Conservation (phyloP, 2,888 invertebrate species). For the Proisotoma minuta region DNA sequence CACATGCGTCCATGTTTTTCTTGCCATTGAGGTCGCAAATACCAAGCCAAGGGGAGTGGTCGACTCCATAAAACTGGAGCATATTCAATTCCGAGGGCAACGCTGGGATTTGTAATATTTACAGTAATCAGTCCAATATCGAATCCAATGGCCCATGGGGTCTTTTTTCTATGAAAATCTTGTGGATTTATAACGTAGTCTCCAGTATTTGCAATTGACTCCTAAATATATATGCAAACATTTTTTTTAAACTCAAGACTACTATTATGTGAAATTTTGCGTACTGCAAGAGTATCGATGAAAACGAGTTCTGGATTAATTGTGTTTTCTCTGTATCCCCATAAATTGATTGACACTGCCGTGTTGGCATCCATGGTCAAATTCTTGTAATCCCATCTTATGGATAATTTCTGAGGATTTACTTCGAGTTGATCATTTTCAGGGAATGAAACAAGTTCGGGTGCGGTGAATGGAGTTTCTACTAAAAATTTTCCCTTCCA, state of each 20-base stretch:
- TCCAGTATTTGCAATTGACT: conserved; percentile 61
- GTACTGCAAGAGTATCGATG: conserved; percentile 57
- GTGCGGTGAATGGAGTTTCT: conserved; percentile 82
- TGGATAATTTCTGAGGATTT: conserved; percentile 67
- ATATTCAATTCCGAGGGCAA: conserved; percentile 61
- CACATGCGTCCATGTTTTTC: conserved; percentile 71
- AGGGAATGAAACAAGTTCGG: conserved; percentile 77
- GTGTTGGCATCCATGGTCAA: conserved; percentile 75
- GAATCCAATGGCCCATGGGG: conserved; percentile 63
- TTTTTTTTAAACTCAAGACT: background rate
- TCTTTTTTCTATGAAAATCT: conserved; percentile 63
- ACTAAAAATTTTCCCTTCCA: conserved; percentile 89
- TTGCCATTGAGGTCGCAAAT: conserved; percentile 86
- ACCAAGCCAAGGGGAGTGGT: conserved; percentile 89
- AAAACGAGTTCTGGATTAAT: conserved; percentile 74
- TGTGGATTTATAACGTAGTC: conserved; percentile 68
- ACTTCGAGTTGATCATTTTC: conserved; percentile 65
- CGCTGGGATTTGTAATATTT: conserved; percentile 72
- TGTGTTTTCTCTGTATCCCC: conserved; percentile 83
- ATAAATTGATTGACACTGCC: conserved; percentile 73
- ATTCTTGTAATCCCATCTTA: conserved; percentile 80
- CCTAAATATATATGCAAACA: conserved; percentile 48
- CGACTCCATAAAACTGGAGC: conserved; percentile 82
- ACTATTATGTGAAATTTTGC: conserved; percentile 5
- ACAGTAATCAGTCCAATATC: conserved; percentile 81